These are phyloP conservation scores for Dreissena rostriformis DNA, from an alignment of 1,140 invertebrate genomes.

Conservation along the genomic window DNA sequence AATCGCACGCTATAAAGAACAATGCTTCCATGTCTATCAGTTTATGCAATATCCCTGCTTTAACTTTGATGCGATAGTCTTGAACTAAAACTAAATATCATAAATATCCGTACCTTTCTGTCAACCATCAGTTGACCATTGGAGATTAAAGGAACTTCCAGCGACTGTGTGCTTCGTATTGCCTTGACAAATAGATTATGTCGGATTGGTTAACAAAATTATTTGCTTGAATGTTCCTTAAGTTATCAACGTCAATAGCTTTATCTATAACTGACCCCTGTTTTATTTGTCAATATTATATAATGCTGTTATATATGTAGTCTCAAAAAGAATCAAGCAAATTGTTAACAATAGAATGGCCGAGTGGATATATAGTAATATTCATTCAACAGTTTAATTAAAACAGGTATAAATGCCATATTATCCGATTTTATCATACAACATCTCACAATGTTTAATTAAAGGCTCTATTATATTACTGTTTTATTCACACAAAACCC, in stretches of 20 bases:
- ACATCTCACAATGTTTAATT: too few species aligned
- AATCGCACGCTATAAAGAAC: too few species aligned
- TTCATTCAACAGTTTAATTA: neutral
- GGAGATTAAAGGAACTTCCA: constrained; percentile 82
- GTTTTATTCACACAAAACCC: too few species aligned
- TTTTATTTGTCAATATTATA: too few species aligned
- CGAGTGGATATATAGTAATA: neutral
- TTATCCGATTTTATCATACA: neutral
- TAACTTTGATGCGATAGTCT: too few species aligned
- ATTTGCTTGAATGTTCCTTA: neutral
- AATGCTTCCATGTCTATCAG: too few species aligned
- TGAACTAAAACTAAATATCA: too few species aligned
- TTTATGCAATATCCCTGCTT: too few species aligned
- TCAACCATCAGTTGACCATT: constrained; percentile 76
- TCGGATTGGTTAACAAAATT: neutral
- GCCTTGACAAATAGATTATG: constrained; percentile 71
- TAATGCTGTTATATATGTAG: too few species aligned
- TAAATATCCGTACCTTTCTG: constrained; percentile 70
- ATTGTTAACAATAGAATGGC: neutral
- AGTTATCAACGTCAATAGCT: neutral
- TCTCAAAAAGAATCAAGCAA: too few species aligned
- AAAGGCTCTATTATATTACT: too few species aligned
- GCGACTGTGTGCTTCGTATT: constrained; percentile 80
- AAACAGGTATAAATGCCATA: neutral
- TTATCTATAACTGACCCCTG: neutral